Percentiles rank a stretch among this genome's conserved stretches.
Evolutionary conservation across 1,140 invertebrate species (phyloP).

Genomic region (Arion vulgaris): DNA sequence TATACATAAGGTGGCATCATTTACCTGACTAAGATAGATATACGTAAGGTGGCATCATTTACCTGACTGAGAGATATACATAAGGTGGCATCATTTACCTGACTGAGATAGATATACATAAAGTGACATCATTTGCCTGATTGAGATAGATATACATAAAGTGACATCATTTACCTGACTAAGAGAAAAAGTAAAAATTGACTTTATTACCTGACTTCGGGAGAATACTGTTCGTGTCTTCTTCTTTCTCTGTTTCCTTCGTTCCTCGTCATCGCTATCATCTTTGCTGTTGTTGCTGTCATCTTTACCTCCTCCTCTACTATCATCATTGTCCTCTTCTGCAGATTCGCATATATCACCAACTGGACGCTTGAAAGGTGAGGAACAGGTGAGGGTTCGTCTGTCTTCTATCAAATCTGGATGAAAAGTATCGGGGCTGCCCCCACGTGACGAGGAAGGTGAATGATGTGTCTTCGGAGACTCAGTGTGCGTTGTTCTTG

Average conservation of each 20-base stretch:
- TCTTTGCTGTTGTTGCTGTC: conserved; percentile 73
- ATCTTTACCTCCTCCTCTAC: conserved; percentile 29
- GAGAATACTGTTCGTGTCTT: conserved; percentile 99
- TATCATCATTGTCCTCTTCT: conserved; percentile 38
- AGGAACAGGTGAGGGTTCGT: conserved; percentile 13
- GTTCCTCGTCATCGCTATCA: conserved; percentile 68
- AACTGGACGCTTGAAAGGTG: conserved; percentile 25
- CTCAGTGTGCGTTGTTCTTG: neutral
- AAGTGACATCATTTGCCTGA: too few relatives aligned
- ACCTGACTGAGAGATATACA: too few relatives aligned
- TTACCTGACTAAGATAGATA: too few relatives aligned
- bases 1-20: too few relatives aligned
- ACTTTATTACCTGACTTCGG: conserved; percentile 74
- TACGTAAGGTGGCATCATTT: too few relatives aligned
- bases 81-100: too few relatives aligned
- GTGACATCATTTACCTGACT: too few relatives aligned
- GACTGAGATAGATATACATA: too few relatives aligned
- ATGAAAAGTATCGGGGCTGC: conserved; percentile 1
- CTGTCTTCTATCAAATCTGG: conserved; percentile 20
- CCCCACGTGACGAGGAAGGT: conserved; percentile 37
- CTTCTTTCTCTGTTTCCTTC: conserved; percentile 90
- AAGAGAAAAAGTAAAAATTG: too few relatives aligned
- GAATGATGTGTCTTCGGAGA: conserved; percentile 34
- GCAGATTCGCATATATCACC: conserved; percentile 40
- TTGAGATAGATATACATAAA: too few relatives aligned